Base-by-base conservation (phyloP, 2,113 vertebrate genomes). In the Paralichthys olivaceus region DNA sequence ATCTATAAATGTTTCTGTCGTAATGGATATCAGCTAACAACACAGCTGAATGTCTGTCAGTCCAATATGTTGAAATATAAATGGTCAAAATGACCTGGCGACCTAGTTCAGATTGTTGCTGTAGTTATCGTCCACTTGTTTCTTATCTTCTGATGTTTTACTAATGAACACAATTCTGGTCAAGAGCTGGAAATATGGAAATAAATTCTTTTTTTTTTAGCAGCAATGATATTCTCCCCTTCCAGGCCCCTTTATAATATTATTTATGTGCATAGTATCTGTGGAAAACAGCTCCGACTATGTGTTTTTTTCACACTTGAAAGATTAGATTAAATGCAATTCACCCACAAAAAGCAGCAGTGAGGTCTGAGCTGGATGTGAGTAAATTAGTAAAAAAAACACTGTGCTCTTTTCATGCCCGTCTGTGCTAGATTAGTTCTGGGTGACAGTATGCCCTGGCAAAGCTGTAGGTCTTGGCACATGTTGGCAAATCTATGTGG, bases 371-470 rank as follows among this genome's bases (percentile, higher is more conserved):
- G 34, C 29, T 68, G 7, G 17, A 62, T 78, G 54, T 51, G 69
- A 84, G 75, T 61, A 57, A 83, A 72, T 77, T 34, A 85, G 78
- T 53, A 20, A 49, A 49, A 49, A 47, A 47, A 17, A 81, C 58
- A 23, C 69, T 43, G 59, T 70, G 34, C 28, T 53, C 63, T 77
- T 71, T 76, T 69, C 43, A 58, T 68, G 79, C 34, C 69, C 75
- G 76, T 75, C 80, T 85, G 73, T 75, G 56, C 82, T 74, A 83
- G 84, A 84, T 84, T 88, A 87, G 77, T 83, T 83, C 67, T 79
- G 83, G 79, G 76, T 88, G 88, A 90, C 82, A 80, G 77, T 64
- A 47, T 75, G 58, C 79, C 75, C 81, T 86, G 80, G 82, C 82
- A 78, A 66, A 73, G 75, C 81, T 81, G 56, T 54, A 54, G 55